Base-by-base conservation (phyloP, 2,888 invertebrate genomes). In the Leistus spinibarbis region DNA sequence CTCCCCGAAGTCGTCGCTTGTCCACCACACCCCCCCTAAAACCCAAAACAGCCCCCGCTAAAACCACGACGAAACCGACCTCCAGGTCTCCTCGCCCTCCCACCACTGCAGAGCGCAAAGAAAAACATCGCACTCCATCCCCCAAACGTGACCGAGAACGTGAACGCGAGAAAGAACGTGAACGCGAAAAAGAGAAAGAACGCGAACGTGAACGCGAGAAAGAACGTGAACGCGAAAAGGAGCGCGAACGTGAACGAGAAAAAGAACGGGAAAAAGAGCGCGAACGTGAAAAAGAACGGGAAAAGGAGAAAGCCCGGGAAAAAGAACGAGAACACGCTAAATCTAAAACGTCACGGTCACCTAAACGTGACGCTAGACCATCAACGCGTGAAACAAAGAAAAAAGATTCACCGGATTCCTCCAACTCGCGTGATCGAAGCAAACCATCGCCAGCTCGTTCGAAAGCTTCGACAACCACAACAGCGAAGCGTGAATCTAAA, bases 201-300 rank as follows among this genome's bases (percentile, higher is more conserved):
- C 86, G 86, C 63, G 82, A 81, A 77, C 78, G 78, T 69, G 84
- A 84, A 77, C 79, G 86, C 84, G 77, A 88, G 74, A 80, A 80
- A 16, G 85, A 85, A 77, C 80, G 80, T 76, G 85, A 84, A 54
- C 79, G 82, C 24, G 86, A 85, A 74, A 79, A 81, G 56, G 85
- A 85, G 78, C 80, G 80, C 20, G 86, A 86, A 79, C 80, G 83
- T 27, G 86, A 85, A 76, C 81, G 88, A 4, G 88, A 88, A 54
- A 87, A 86, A 79, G 89, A 89, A 54, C 84, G 84, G 68, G 81
- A 86, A 77, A 87, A 88, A 60, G 89, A 89, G 67, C 84, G 88
- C 56, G 85, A 85, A 60, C 87, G 86, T 80, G 88, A 89, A 67
- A 88, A 88, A 75, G 86, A 88, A 80, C 79, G 86, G 84, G 79